A percentile compares a stretch with the other conserved stretches of the same genome.
These are phyloP conservation scores for Pseudococcus longispinus DNA, from an alignment of 2,888 invertebrate genomes.

Conservation along the genomic window DNA sequence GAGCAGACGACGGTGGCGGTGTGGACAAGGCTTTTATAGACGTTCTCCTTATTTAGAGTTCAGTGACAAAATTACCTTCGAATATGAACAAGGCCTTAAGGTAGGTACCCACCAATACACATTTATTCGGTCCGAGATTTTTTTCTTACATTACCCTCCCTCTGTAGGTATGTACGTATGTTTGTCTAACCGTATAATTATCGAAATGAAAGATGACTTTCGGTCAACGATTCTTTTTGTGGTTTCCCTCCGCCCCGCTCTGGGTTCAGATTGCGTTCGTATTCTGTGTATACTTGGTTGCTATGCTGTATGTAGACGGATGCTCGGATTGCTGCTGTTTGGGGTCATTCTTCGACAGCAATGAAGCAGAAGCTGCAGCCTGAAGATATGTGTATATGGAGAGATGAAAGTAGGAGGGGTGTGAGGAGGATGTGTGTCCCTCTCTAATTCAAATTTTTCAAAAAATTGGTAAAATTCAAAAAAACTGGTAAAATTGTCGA, in stretches of 20 bases:
- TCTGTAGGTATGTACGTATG: background rate
- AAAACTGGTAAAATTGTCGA: too few relatives aligned
- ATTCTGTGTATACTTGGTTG: too few relatives aligned
- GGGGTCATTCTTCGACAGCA: too few relatives aligned
- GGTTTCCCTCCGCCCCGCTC: background rate
- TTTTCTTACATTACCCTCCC: background rate
- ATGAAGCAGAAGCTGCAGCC: too few relatives aligned
- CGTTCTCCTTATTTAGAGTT: slow-evolving; percentile 43
- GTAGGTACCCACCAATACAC: background rate
- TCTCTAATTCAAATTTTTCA: too few relatives aligned
- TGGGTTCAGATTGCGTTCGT: too few relatives aligned
- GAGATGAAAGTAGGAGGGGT: too few relatives aligned
- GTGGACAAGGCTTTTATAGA: slow-evolving; percentile 5
- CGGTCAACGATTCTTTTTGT: slow-evolving; percentile 48
- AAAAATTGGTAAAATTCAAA: too few relatives aligned
- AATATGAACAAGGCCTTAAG: slow-evolving; percentile 47
- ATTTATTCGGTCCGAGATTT: background rate
- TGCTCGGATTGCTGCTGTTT: too few relatives aligned
- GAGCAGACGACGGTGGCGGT: background rate
- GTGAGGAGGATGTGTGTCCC: too few relatives aligned
- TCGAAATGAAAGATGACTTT: slow-evolving; percentile 55
- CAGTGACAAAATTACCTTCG: slow-evolving; percentile 55
- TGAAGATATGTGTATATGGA: too few relatives aligned
- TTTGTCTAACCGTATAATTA: slow-evolving; percentile 54
- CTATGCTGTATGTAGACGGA: too few relatives aligned